phyloP scores from a whole-genome alignment of 2,797 vertebrate genomes.

The Yasuhikotakia modesta region DNA sequence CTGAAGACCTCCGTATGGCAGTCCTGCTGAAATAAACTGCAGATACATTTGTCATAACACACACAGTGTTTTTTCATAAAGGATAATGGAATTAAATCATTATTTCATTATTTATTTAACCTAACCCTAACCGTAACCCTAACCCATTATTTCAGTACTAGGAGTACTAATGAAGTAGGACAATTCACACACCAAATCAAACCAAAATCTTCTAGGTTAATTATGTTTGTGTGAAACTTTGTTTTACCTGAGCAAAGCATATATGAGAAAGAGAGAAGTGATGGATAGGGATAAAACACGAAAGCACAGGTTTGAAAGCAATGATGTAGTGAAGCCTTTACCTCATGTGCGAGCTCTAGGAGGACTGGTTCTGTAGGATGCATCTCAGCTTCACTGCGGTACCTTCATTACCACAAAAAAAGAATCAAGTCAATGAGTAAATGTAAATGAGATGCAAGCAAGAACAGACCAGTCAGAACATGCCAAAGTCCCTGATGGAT shows the following conservation, averaged over 20 bases:
- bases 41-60: constrained; percentile 67
- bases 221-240: constrained; percentile 47
- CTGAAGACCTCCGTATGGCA: constrained; percentile 60
- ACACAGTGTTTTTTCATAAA: constrained; percentile 77
- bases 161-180: too few species aligned
- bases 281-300: constrained; percentile 42
- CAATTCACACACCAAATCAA: too few species aligned
- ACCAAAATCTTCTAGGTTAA: too few species aligned
- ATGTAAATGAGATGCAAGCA: constrained; percentile 72
- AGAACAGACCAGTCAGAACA: constrained; percentile 65
- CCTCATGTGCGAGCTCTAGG: constrained; percentile 94
- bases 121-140: too few species aligned
- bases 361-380: constrained; percentile 85
- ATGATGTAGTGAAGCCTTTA: constrained; percentile 70
- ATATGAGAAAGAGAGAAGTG: constrained; percentile 68
- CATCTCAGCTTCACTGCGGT: constrained; percentile 82
- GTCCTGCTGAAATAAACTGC: constrained; percentile 41
- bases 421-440: constrained; percentile 66
- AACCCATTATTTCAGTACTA: too few species aligned
- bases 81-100: constrained; percentile 88
- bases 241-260: constrained; percentile 63
- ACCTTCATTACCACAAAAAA: constrained; percentile 84
- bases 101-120: constrained; percentile 76
- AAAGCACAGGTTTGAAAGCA: constrained; percentile 28
- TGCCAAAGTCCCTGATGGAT: too few species aligned